Percentiles rank a stretch among this genome's conserved stretches.
These are phyloP conservation scores for Dasypolia templi DNA, from an alignment of 2,888 invertebrate genomes.

Conservation along the genomic window DNA sequence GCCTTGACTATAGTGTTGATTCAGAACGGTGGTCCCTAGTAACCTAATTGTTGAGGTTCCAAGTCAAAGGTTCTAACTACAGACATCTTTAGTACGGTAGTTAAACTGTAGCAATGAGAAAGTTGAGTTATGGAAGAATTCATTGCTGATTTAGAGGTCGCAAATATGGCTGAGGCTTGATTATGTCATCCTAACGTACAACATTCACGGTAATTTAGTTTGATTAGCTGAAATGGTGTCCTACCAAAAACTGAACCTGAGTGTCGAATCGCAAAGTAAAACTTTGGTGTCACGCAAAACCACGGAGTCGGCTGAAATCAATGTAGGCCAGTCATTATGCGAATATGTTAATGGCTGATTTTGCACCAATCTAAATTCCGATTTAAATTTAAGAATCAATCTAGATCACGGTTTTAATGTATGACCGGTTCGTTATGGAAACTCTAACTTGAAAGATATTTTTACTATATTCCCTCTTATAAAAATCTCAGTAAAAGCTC, in stretches of 20 bases:
- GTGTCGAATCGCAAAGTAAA: background rate
- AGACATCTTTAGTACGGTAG: background rate
- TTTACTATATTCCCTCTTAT: background rate
- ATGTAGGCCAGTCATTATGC: background rate
- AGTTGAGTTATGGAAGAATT: background rate
- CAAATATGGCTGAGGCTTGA: background rate
- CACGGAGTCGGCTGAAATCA: background rate
- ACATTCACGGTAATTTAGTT: background rate
- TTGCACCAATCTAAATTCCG: background rate
- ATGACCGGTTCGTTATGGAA: background rate
- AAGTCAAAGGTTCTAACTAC: background rate
- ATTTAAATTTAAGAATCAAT: background rate
- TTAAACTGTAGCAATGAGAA: background rate
- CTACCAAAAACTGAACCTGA: background rate
- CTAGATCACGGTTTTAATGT: background rate
- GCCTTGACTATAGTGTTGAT: slow-evolving; percentile 39
- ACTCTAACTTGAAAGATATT: background rate
- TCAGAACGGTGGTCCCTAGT: slow-evolving; percentile 10
- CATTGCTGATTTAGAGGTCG: background rate
- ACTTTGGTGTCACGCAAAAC: background rate
- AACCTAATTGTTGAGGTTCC: slow-evolving; percentile 15
- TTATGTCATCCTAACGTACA: background rate
- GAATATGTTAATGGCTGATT: background rate
- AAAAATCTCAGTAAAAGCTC: background rate
- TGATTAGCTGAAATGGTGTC: background rate